Percentiles rank a stretch among this genome's conserved stretches.
Conservation (phyloP, 2,888 invertebrate genomes). For the Yponomeuta cagnagella region DNA sequence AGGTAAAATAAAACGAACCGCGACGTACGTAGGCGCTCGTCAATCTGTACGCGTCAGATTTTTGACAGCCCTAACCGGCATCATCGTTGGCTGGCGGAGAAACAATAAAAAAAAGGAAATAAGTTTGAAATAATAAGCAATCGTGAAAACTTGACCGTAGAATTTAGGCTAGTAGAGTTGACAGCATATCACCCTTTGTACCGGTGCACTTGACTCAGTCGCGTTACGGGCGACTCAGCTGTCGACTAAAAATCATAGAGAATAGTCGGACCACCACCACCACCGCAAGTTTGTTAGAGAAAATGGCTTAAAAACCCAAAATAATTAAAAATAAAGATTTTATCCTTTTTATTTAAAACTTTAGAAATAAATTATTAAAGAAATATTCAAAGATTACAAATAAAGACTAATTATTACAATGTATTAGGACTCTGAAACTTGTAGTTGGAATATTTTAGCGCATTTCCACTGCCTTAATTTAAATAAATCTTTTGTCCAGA, state of each 20-base stretch:
- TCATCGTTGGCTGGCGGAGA: conserved; percentile 43
- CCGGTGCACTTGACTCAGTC: no score
- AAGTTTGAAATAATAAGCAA: not conserved
- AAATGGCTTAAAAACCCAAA: no score
- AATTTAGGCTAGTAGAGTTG: not conserved
- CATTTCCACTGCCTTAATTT: no score
- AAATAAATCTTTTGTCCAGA: no score
- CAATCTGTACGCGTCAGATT: conserved; percentile 69
- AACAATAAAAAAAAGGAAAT: conserved; percentile 39
- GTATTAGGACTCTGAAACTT: not conserved
- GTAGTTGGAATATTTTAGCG: no score
- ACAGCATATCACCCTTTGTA: no score
- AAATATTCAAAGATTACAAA: not conserved
- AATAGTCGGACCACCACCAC: no score
- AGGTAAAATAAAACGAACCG: conserved; percentile 44
- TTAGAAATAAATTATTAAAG: not conserved
- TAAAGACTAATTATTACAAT: not conserved
- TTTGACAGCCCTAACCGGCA: conserved; percentile 73
- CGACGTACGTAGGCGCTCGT: conserved; percentile 54
- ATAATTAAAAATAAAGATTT: no score
- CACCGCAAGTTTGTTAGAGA: no score
- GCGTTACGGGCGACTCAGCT: no score
- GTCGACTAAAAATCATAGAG: no score
- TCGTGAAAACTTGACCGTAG: not conserved
- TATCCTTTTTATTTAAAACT: no score